phyloP scores from a whole-genome alignment of 2,797 vertebrate genomes.

The Avahi laniger region DNA sequence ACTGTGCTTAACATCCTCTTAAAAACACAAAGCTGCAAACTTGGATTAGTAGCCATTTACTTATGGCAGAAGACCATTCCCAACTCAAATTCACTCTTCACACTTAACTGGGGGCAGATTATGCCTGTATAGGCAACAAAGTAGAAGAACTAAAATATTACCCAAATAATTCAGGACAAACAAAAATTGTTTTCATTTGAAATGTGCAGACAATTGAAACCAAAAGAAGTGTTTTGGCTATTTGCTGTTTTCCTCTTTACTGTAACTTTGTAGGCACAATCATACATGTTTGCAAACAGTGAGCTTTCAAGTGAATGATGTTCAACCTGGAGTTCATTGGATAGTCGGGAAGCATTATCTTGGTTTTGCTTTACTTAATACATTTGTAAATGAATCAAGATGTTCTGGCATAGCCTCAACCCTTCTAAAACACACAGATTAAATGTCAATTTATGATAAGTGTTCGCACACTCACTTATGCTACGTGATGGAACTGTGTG shows the following conservation, averaged over 20 bases:
- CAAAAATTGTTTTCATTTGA: slow-evolving; percentile 49
- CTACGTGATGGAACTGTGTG: neutral
- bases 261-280: slow-evolving; percentile 8
- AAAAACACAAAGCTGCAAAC: slow-evolving; percentile 18
- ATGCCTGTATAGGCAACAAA: neutral
- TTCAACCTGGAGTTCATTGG: neutral
- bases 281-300: neutral
- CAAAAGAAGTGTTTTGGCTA: neutral
- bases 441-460: slow-evolving; percentile 27
- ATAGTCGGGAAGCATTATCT: neutral
- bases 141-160: slow-evolving; percentile 10
- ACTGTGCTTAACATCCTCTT: neutral
- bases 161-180: neutral
- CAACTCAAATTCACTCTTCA: slow-evolving; percentile 3
- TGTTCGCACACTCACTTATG: neutral
- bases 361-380: slow-evolving; percentile 35
- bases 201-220: slow-evolving; percentile 37
- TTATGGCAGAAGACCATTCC: neutral
- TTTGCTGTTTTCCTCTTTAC: neutral
- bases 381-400: slow-evolving; percentile 14
- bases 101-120: neutral
- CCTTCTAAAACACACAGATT: slow-evolving; percentile 30
- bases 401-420: slow-evolving; percentile 9
- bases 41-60: neutral
- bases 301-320: neutral